Evolutionary conservation across 1,140 invertebrate genomes (phyloP), one percentile per base, ranked within the genome.

Genomic region (Euborellia annulipes): DNA sequence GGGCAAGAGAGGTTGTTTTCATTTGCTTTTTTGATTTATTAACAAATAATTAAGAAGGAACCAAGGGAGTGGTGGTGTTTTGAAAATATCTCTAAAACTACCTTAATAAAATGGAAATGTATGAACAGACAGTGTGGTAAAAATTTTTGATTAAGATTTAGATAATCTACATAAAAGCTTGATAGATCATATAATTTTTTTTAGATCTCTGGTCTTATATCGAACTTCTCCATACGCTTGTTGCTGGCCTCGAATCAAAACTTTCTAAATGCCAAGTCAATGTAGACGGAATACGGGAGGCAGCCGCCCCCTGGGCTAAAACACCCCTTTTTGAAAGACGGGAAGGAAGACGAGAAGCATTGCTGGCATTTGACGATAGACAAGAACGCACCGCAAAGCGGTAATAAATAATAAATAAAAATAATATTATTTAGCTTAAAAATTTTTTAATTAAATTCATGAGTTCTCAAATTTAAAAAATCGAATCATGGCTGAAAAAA

Each of bases 201-300:
- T 40, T 53, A 79, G 82, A 77, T 57, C 73, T 90, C 8, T 78
- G 76, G 67, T 76, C 79, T 19, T 94, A 87, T 59, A 80, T 94
- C 53, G 70, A 75, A 53, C 76, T 81, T 50, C 62, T 93, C 7
- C 75, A 82, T 43, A 70, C 68, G 11, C 68, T 84, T 4, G 85
- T 95, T 0, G 75, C 81, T 34, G 76, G 78, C 52, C 64, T 95
- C 17, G 84, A 88, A 61, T 66, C 74, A 36, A 71, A 87, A 40
- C 75, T 95, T 49, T 78, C 83, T 57, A 77, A 80, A 50, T 77
- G 85, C 13, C 90, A 95, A 68, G 70, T 73, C 23, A 94, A 96
- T 65, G 69, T 93, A 0, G 75, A 76, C 40, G 75, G 78, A 54
- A 84, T 94, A 18, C 74, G 76, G 57, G 69, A 69, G 11, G 71